These are phyloP conservation scores for Orthonyx spaldingii DNA, from an alignment of 2,113 vertebrate genomes.

Conservation along the genomic window DNA sequence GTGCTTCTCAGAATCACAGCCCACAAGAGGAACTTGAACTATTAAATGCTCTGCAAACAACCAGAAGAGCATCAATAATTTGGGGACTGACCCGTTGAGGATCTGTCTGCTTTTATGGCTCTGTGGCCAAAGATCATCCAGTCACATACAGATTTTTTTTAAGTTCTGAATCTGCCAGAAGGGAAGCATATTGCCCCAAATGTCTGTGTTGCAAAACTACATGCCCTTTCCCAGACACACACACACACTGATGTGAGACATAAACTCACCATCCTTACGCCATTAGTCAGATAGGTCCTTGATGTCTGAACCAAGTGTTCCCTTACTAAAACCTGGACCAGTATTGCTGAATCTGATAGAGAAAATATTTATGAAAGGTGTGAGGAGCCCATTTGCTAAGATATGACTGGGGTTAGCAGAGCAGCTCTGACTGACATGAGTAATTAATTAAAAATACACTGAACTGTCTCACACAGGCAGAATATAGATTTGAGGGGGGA, in stretches of 20 bases:
- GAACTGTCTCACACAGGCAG: background rate
- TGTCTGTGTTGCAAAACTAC: background rate
- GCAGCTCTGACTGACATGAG: constrained; percentile 4
- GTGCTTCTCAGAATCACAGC: background rate
- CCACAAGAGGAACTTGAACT: background rate
- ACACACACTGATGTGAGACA: background rate
- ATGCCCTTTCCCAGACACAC: background rate
- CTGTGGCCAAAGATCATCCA: background rate
- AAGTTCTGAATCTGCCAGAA: background rate
- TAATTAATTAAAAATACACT: constrained; percentile 45
- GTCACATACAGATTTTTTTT: background rate
- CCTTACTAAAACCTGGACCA: background rate
- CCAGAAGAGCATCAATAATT: background rate
- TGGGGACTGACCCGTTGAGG: background rate
- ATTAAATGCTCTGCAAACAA: background rate
- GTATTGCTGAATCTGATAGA: background rate
- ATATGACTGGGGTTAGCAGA: constrained; percentile 6
- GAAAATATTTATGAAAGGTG: constrained; percentile 51
- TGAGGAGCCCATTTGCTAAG: constrained; percentile 26
- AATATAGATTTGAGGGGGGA: background rate
- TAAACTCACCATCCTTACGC: background rate
- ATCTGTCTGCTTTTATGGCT: background rate
- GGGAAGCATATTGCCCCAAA: background rate
- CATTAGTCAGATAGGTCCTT: background rate
- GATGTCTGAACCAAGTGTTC: background rate